These are phyloP conservation scores for Hirtodrosophila alboralis DNA, from an alignment of 2,888 invertebrate species.

Conservation along the genomic window DNA sequence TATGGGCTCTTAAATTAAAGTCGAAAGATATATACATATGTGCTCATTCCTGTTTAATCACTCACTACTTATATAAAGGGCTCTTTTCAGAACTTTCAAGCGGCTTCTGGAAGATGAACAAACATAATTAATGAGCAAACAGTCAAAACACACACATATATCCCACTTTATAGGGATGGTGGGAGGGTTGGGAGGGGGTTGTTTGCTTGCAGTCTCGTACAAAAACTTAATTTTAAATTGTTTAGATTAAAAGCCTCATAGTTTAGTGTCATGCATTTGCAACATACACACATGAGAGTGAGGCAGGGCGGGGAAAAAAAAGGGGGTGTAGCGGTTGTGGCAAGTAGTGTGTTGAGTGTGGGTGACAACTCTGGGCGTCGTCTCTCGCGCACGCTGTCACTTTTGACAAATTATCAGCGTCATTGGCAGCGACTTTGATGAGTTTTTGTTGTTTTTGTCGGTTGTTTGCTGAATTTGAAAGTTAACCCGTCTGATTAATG, in stretches of 20 bases:
- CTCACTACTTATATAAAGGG: conserved; percentile 3
- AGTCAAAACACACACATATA: conserved; percentile 23
- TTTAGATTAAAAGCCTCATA: conserved; percentile 71
- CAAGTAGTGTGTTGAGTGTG: conserved; percentile 30
- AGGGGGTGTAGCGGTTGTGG: too few relatives aligned
- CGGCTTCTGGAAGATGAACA: conserved; percentile 37
- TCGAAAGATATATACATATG: too few relatives aligned
- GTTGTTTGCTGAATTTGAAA: conserved; percentile 50
- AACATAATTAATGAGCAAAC: conserved; percentile 71
- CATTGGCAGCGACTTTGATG: conserved; percentile 79
- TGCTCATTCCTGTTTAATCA: too few relatives aligned
- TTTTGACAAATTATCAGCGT: conserved; percentile 81
- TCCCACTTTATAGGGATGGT: not conserved
- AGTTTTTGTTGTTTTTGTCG: too few relatives aligned
- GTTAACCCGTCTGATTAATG: conserved; percentile 71
- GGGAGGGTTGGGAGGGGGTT: too few relatives aligned
- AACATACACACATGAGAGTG: not conserved
- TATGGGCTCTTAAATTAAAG: too few relatives aligned
- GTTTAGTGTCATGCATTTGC: conserved; percentile 50
- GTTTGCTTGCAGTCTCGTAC: conserved; percentile 4
- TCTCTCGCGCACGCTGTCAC: conserved; percentile 61
- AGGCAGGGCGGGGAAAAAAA: not conserved
- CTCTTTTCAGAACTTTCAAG: conserved; percentile 27
- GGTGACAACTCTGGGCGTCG: conserved; percentile 44
- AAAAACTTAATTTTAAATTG: conserved; percentile 76